Conservation (phyloP, 2,888 invertebrate species). For the Drosophila atroscutellata region DNA sequence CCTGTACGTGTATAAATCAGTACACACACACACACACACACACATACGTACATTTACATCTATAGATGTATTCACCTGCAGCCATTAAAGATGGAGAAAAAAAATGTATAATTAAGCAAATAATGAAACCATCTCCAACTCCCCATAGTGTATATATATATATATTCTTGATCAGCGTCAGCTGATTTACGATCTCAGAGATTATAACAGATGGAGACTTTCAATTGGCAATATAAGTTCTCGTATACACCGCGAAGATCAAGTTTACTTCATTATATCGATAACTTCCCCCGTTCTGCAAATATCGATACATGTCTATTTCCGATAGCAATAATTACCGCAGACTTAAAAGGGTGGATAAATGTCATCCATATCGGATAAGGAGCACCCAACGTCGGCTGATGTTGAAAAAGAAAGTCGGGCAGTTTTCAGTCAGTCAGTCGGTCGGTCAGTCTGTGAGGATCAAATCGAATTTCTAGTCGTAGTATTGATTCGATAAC, state of each 20-base stretch:
- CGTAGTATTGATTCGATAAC: constrained; percentile 1
- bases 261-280: background rate
- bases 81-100: background rate
- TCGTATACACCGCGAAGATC: background rate
- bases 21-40: background rate
- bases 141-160: background rate
- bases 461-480: background rate
- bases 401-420: background rate
- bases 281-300: background rate
- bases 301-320: background rate
- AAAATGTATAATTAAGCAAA: background rate
- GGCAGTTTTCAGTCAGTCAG: background rate
- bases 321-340: too few relatives aligned
- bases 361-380: background rate
- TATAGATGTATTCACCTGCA: background rate
- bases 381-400: background rate
- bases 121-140: background rate
- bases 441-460: background rate
- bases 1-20: background rate
- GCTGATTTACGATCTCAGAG: background rate
- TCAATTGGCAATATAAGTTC: background rate
- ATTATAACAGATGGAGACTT: background rate
- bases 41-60: background rate
- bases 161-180: background rate
- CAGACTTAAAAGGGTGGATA: background rate